Conservation (phyloP, 1,140 invertebrate genomes). For the Apocrypta bakeri region DNA sequence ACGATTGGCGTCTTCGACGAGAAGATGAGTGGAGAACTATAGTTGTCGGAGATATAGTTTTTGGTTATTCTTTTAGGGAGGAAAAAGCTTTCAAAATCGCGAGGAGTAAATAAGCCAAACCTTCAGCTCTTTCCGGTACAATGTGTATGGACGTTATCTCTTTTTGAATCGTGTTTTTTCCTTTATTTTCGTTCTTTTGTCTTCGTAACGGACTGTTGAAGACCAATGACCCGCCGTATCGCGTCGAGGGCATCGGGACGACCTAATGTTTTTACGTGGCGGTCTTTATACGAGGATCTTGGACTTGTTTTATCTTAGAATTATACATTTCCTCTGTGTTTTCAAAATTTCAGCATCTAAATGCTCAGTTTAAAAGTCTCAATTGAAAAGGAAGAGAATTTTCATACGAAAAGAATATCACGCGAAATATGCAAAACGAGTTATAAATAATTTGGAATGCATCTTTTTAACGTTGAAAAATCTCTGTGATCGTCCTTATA, state of each 20-base stretch:
- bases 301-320: not conserved
- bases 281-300: too few relatives aligned
- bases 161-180: not conserved
- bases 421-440: too few relatives aligned
- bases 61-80: conserved; percentile 7
- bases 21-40: not conserved
- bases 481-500: too few relatives aligned
- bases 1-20: conserved; percentile 1
- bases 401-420: too few relatives aligned
- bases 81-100: conserved; percentile 24
- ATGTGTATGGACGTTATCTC: not conserved
- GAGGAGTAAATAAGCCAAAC: not conserved
- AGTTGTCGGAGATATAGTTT: not conserved
- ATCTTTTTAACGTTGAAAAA: too few relatives aligned
- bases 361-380: too few relatives aligned
- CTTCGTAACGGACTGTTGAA: not conserved
- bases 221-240: not conserved
- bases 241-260: conserved; percentile 1
- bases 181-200: not conserved
- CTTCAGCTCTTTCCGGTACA: not conserved
- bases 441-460: too few relatives aligned
- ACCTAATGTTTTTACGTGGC: not conserved
- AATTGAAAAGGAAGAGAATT: too few relatives aligned
- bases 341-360: too few relatives aligned
- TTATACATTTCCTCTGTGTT: too few relatives aligned